Evolutionary conservation across 2,113 vertebrate genomes (phyloP), one percentile per base, ranked within the genome.

Genomic region (Platichthys flesus): DNA sequence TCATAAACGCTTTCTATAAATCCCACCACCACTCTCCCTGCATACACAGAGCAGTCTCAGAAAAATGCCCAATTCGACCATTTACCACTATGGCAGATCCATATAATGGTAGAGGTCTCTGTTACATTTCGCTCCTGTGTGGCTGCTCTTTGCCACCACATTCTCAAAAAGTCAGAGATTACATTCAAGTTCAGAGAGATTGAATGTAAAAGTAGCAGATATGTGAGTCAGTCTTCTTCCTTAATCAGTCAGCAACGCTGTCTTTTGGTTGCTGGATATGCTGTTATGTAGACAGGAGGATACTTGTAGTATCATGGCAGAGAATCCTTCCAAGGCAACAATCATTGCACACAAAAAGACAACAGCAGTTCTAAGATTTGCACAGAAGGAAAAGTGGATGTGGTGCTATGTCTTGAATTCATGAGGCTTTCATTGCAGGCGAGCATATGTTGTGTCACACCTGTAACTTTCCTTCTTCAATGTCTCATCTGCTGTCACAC

Each of bases 301-400:
- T 49, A 58, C 60, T 87, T 89, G 88, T 90, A 89, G 85, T 90
- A 77, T 75, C 58, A 82, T 31, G 68, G 79, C 83, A 84, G 84
- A 85, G 26, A 77, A 67, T 84, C 78, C 63, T 40, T 35, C 4
- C 21, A 74, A 67, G 18, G 63, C 81, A 85, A 75, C 83, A 62
- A 31, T 54, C 8, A 26, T 5, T 73, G 69, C 62, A 59, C 67
- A 79, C 16, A 69, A 76, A 31, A 76, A 47, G 61, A 14, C 13
- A 52, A 45, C 35, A 57, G 60, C 51, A 68, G 35, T 14, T 37
- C 14, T 15, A 8, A 60, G 28, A 55, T 52, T 66, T 45, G 26
- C 58, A 51, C 66, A 42, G 64, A 23, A 31, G 45, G 45, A 55
- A 62, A 64, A 62, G 61, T 1, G 2, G 52, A 9, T 58, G 24